These are phyloP conservation scores for Tanypteryx hageni DNA, from an alignment of 2,888 invertebrate species.

Conservation along the genomic window DNA sequence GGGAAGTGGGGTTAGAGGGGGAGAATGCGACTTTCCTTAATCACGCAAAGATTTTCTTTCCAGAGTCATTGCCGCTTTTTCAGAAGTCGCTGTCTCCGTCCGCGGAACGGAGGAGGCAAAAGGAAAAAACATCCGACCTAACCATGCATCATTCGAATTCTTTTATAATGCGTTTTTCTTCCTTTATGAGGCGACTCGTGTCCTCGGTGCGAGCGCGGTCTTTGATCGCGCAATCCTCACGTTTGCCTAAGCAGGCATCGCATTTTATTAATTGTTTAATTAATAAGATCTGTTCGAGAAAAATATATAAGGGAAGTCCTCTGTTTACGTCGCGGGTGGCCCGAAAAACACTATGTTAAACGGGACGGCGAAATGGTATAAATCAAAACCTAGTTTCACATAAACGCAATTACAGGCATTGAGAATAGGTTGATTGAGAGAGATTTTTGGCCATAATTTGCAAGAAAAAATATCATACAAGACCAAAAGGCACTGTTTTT, in stretches of 20 bases:
- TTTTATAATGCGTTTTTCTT: neutral
- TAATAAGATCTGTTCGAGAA: neutral
- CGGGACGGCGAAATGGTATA: too few species aligned
- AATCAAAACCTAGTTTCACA: too few species aligned
- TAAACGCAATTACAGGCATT: too few species aligned
- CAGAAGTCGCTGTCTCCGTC: neutral
- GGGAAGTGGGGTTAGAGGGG: neutral
- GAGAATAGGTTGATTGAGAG: too few species aligned
- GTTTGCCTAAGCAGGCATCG: neutral
- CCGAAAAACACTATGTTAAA: too few species aligned
- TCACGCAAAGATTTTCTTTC: neutral
- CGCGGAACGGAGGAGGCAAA: neutral
- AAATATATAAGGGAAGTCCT: too few species aligned
- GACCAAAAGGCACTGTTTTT: too few species aligned
- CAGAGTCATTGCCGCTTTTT: neutral
- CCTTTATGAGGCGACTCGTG: neutral
- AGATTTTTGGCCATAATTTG: too few species aligned
- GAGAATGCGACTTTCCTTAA: conserved; percentile 21
- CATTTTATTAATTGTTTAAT: neutral
- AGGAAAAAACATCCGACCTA: neutral
- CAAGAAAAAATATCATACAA: too few species aligned
- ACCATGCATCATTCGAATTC: neutral
- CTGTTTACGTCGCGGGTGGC: too few species aligned
- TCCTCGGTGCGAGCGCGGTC: neutral
- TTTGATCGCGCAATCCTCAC: neutral